phyloP scores from a whole-genome alignment of 2,113 vertebrate genomes.

The Corythaeola cristata region DNA sequence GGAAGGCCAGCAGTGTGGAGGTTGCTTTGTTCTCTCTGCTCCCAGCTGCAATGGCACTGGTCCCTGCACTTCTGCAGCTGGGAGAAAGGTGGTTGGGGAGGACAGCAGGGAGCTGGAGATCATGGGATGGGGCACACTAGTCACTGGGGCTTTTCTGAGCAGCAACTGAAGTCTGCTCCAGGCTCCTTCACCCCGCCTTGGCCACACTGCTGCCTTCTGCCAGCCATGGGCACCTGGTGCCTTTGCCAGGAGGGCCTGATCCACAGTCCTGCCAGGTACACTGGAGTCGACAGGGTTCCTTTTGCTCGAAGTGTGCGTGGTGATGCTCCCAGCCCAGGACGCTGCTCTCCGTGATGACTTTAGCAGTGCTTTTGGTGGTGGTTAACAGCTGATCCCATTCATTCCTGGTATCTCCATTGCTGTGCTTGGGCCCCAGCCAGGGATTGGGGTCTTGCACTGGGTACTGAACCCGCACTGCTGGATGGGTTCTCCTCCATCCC shows the following conservation, averaged over 20 bases:
- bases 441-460: accelerated
- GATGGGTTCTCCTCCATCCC: neutral
- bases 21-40: neutral
- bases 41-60: neutral
- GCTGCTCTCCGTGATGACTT: accelerated
- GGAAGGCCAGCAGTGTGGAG: neutral
- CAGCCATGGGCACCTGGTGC: neutral
- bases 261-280: neutral
- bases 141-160: neutral
- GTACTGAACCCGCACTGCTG: neutral
- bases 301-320: neutral
- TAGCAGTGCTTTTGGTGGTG: neutral
- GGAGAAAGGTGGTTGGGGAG: neutral
- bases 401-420: neutral
- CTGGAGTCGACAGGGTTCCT: neutral
- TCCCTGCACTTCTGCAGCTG: neutral
- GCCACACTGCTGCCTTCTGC: neutral
- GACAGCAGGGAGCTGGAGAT: neutral
- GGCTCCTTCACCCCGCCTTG: neutral
- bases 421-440: neutral
- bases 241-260: neutral
- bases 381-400: neutral
- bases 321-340: neutral
- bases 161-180: neutral
- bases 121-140: accelerated